These are phyloP conservation scores for Falco punctatus DNA, from an alignment of 2,113 vertebrate species.

Conservation along the genomic window DNA sequence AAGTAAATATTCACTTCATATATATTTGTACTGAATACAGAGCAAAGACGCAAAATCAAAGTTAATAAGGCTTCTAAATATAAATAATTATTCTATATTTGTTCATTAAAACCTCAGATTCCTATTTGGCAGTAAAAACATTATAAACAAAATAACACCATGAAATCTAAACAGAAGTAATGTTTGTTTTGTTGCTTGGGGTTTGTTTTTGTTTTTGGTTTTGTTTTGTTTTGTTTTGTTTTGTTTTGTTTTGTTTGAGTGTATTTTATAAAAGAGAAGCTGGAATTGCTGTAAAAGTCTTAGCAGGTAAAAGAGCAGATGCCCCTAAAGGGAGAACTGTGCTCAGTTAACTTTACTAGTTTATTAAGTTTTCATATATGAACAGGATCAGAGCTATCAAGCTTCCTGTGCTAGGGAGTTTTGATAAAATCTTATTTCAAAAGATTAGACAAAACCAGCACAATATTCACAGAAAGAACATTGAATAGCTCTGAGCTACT, in stretches of 20 bases:
- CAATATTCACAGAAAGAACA: not conserved
- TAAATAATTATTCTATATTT: not conserved
- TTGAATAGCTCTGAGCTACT: not conserved
- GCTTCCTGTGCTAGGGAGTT: not conserved
- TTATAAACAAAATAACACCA: not conserved
- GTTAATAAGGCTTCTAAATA: not conserved
- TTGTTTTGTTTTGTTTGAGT: not conserved
- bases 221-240: not conserved
- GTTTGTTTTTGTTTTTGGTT: not conserved
- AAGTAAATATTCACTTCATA: not conserved
- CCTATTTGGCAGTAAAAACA: not conserved
- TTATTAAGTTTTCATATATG: not conserved
- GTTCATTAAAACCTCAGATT: not conserved
- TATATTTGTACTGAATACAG: not conserved
- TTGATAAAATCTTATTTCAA: not conserved
- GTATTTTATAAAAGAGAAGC: not conserved
- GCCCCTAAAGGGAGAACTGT: not conserved
- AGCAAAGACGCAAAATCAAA: not conserved
- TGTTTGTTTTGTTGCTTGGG: not conserved
- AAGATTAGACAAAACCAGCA: not conserved
- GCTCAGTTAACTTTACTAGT: not conserved
- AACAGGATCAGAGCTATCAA: not conserved
- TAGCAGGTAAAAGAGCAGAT: not conserved
- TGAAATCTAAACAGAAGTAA: not conserved
- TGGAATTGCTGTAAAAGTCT: not conserved